Conservation (phyloP, 2,113 vertebrate species). For the Perca fluviatilis region DNA sequence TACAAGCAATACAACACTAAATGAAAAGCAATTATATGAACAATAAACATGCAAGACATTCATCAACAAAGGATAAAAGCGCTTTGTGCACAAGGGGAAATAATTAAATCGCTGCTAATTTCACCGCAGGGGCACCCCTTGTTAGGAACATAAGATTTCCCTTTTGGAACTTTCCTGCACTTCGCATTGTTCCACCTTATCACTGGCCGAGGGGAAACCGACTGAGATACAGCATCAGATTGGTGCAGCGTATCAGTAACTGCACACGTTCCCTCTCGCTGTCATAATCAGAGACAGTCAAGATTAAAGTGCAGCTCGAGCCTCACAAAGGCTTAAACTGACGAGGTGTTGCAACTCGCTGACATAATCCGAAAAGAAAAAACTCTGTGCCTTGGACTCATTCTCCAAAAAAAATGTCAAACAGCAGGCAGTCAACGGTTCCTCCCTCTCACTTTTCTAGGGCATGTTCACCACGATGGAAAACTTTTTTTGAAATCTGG, state of each 20-base stretch:
- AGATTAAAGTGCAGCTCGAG: conserved; percentile 53
- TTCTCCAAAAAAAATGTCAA: conserved; percentile 28
- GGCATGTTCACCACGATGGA: neutral
- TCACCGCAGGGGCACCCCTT: neutral
- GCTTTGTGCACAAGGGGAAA: neutral
- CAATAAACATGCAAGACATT: conserved; percentile 1
- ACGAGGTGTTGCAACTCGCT: conserved; percentile 32
- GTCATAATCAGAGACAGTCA: conserved; percentile 51
- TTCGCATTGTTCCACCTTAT: conserved; percentile 22
- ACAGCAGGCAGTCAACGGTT: neutral
- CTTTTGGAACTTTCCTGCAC: neutral
- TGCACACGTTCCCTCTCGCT: conserved; percentile 36
- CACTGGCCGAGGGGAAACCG: conserved; percentile 8
- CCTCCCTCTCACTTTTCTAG: neutral
- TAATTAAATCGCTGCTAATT: neutral
- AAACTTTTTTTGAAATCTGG: conserved; percentile 27
- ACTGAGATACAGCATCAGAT: conserved; percentile 43
- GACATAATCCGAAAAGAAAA: conserved; percentile 23
- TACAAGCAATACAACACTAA: conserved; percentile 13
- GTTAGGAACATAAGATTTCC: neutral
- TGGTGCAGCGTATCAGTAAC: conserved; percentile 42
- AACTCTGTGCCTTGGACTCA: conserved; percentile 28
- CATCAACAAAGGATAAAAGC: conserved; percentile 21
- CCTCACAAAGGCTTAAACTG: conserved; percentile 42
- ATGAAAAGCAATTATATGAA: conserved; percentile 36